Percentiles rank a stretch among this genome's conserved stretches.
Evolutionary conservation across 2,797 vertebrate species (phyloP).

Genomic region (Ptychadena robeensis): DNA sequence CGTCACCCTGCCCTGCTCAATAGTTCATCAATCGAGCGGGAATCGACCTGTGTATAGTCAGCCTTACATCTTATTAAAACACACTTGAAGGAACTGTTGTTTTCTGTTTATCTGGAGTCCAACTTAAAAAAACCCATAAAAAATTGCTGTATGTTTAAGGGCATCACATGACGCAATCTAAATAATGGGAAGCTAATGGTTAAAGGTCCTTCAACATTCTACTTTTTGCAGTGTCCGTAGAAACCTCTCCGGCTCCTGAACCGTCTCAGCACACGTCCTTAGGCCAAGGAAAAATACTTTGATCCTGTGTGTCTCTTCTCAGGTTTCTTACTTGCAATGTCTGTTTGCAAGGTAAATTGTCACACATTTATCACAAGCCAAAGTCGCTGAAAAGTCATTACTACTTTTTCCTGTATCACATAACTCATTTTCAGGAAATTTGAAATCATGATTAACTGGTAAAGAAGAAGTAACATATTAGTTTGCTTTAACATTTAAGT

Average conservation of each 20-base stretch:
- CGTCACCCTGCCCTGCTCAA: too few species aligned
- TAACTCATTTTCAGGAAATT: constrained; percentile 47
- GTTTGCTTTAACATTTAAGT: constrained; percentile 29
- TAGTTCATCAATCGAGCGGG: too few species aligned
- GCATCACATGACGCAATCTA: not conserved
- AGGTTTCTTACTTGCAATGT: constrained; percentile 24
- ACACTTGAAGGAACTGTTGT: too few species aligned
- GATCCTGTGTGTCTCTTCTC: constrained; percentile 2
- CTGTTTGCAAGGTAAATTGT: constrained; percentile 23
- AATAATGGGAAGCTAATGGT: not conserved
- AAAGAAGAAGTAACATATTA: constrained; percentile 15
- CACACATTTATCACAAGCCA: constrained; percentile 46
- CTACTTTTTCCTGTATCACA: constrained; percentile 40
- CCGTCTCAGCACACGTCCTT: not conserved
- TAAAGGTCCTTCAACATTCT: not conserved
- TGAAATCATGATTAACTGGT: constrained; percentile 37
- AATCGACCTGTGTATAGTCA: too few species aligned
- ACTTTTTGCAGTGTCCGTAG: not conserved
- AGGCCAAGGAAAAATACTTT: constrained; percentile 28
- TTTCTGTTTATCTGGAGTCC: too few species aligned
- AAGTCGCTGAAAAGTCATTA: constrained; percentile 30
- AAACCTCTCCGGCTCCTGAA: not conserved
- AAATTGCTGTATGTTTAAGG: not conserved
- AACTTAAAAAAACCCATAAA: not conserved
- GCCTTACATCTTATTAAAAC: too few species aligned